Evolutionary conservation across 2,113 vertebrate species (phyloP), one percentile per base, ranked within the genome.

Genomic region (Hucho hucho): DNA sequence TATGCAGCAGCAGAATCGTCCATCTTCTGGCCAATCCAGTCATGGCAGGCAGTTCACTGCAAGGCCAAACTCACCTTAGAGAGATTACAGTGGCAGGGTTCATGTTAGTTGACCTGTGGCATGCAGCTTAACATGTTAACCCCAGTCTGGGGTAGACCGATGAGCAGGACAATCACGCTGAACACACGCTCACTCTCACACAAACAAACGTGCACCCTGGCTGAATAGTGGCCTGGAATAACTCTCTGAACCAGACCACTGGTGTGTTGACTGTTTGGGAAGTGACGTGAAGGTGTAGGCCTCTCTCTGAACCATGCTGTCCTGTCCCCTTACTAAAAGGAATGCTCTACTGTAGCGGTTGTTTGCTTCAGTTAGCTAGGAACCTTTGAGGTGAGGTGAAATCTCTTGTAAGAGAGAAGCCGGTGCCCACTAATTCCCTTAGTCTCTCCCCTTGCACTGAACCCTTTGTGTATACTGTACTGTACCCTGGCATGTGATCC

Each of bases 111-210:
- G 64, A 53, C 63, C 46, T 67, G 24, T 29, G 26, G 59, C 61
- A 74, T 32, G 61, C 46, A 47, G 25, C 64, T 74, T 58, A 74
- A 3, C 64, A 28, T 18, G 46, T 25, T 58, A 67, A 67, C 58
- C 64, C 72, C 64, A 22, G 29, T 25, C 13, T 63, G 37, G 71
- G 58, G 24, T 37, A 24, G 32, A 73, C 18, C 1, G n/a, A 22
- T 43, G 71, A 43, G 58, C 47, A 56, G 64, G 64, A 56, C 43
- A 74, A 53, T 67, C 11, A 49, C 24, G 14, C 64, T 22, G n/a
- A 43, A 49, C 43, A 53, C 25, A 67, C 43, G 3, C 59, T 16
- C 59, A 65, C 47, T 46, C 43, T 16, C 61, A 64, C 29, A 28
- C n/a, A 18, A 74, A 53, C 9, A 49, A 64, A 20, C 72, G 22